Evolutionary conservation across 1,140 invertebrate species (phyloP).

Genomic region (Trichogramma pretiosum): DNA sequence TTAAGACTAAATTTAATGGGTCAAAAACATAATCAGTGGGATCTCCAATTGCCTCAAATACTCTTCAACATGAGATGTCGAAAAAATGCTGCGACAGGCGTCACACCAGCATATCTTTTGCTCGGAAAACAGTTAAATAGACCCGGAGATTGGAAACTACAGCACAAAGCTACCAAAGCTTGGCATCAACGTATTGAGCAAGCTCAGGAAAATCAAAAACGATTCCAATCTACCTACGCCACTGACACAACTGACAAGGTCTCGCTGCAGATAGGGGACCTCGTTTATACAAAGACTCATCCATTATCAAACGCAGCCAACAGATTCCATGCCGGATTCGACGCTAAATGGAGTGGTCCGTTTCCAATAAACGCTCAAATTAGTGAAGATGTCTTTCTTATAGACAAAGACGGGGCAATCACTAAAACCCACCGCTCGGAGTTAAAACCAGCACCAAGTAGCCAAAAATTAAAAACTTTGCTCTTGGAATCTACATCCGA

Average conservation of each 20-base stretch:
- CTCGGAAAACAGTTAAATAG: not conserved
- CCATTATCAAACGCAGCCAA: too few species aligned
- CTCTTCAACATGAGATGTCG: not conserved
- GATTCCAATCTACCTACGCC: too few species aligned
- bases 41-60: not conserved
- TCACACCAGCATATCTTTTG: not conserved
- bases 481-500: too few species aligned
- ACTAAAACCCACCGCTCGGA: too few species aligned
- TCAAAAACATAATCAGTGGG: conserved; percentile 6
- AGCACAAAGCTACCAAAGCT: not conserved
- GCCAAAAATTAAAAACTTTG: too few species aligned
- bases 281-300: not conserved
- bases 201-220: not conserved
- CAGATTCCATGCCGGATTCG: not conserved
- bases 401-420: too few species aligned
- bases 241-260: not conserved
- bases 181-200: not conserved
- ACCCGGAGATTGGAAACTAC: not conserved
- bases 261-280: not conserved
- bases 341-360: not conserved
- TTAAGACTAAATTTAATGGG: conserved; percentile 16
- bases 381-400: too few species aligned
- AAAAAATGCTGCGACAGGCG: not conserved
- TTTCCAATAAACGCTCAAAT: too few species aligned
- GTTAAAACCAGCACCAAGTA: too few species aligned